Percentiles rank a stretch among this genome's conserved stretches.
Evolutionary conservation across 2,888 invertebrate species (phyloP).

Genomic region (Stenodema calcarata): DNA sequence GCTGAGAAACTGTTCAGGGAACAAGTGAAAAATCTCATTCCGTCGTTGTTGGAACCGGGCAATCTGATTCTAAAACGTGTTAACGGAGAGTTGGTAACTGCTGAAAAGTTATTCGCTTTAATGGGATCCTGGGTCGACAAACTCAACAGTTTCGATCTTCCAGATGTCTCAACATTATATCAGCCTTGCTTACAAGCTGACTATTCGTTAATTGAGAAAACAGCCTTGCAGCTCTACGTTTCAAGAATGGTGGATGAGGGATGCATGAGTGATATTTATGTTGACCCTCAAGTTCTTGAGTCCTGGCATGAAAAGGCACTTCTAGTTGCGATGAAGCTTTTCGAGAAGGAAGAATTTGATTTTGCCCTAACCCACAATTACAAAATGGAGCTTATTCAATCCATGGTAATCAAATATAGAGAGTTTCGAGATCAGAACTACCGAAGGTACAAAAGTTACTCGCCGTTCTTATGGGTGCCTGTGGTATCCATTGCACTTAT

Average conservation of each 20-base stretch:
- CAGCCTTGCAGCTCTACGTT: neutral
- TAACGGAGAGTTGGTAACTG: neutral
- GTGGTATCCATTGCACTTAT: neutral
- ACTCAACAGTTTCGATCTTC: neutral
- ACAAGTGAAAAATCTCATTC: neutral
- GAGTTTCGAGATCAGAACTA: neutral
- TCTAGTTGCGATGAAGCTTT: neutral
- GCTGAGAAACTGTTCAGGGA: neutral
- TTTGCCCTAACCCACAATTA: neutral
- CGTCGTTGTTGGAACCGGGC: neutral
- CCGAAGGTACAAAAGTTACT: neutral
- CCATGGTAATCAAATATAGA: neutral
- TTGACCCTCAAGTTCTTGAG: neutral
- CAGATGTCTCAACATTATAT: neutral
- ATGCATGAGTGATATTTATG: neutral
- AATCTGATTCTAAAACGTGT: neutral
- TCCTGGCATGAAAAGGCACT: neutral
- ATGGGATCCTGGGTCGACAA: neutral
- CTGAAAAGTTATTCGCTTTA: neutral
- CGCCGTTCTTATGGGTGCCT: neutral
- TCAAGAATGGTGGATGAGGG: neutral
- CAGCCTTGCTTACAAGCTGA: neutral
- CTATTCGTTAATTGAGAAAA: neutral
- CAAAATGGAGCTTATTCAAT: neutral
- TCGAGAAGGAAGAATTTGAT: neutral